Evolutionary conservation across 2,888 invertebrate genomes (phyloP).

Genomic region (Zootermopsis nevadensis): DNA sequence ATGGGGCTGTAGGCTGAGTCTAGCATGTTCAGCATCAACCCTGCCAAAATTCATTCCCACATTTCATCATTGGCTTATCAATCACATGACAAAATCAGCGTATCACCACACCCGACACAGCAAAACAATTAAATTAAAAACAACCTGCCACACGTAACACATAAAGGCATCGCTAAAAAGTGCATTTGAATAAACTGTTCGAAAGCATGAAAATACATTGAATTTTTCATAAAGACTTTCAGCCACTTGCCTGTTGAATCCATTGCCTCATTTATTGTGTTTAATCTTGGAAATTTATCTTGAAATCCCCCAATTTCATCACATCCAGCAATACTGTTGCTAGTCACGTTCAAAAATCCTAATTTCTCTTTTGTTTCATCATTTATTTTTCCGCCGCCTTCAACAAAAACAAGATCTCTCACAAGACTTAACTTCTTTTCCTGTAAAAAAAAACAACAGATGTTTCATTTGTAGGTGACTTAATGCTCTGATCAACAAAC

Average conservation of each 20-base stretch:
- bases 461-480: background rate
- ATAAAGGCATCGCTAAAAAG: too few relatives aligned
- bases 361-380: conserved; percentile 86
- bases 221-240: too few relatives aligned
- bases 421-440: conserved; percentile 80
- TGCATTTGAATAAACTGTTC: too few relatives aligned
- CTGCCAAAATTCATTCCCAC: background rate
- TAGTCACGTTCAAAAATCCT: conserved; percentile 77
- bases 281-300: conserved; percentile 54
- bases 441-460: conserved; percentile 61
- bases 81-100: background rate
- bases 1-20: conserved; percentile 34
- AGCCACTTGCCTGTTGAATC: conserved; percentile 77
- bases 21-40: conserved; percentile 6
- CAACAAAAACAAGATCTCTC: conserved; percentile 78
- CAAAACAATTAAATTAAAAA: too few relatives aligned
- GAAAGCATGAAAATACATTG: too few relatives aligned
- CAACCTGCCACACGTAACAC: too few relatives aligned
- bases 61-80: conserved; percentile 34
- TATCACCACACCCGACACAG: too few relatives aligned
- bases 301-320: background rate
- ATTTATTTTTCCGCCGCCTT: conserved; percentile 76
- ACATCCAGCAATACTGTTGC: conserved; percentile 65
- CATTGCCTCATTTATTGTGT: conserved; percentile 69
- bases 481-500: background rate